phyloP scores from a whole-genome alignment of 2,888 invertebrate species.

The Nephrotoma appendiculata region DNA sequence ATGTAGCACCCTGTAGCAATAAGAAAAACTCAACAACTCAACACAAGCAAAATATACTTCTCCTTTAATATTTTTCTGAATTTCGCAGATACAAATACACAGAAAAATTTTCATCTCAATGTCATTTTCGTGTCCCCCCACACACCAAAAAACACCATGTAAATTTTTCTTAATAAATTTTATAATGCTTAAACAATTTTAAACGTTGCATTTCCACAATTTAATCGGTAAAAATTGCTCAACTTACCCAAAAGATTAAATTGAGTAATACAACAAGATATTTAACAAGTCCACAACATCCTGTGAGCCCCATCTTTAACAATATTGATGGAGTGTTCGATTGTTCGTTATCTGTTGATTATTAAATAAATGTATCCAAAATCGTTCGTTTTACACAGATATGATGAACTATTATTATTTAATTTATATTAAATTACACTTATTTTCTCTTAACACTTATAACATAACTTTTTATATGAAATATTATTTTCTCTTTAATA shows the following conservation, averaged over 20 bases:
- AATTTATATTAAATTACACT: background rate
- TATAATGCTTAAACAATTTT: background rate
- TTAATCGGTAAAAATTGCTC: background rate
- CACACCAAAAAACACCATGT: background rate
- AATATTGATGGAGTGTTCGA: background rate
- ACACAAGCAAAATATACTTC: background rate
- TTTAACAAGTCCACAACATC: conserved; percentile 31
- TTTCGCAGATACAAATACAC: background rate
- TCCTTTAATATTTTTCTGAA: background rate
- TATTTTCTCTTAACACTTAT: background rate
- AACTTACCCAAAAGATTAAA: conserved; percentile 28
- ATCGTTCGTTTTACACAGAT: background rate
- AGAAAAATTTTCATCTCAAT: conserved; percentile 3
- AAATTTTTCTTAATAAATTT: background rate
- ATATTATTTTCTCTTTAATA: background rate
- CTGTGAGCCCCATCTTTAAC: conserved; percentile 27
- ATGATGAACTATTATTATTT: background rate
- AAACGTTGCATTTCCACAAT: background rate
- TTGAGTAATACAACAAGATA: conserved; percentile 31
- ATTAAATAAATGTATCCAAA: background rate
- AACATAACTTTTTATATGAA: background rate
- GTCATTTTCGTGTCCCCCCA: background rate
- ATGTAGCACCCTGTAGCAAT: background rate
- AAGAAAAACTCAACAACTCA: background rate
- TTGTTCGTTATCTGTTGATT: background rate